Conservation (phyloP, 2,888 invertebrate species). For the Drosophila mayaguana region DNA sequence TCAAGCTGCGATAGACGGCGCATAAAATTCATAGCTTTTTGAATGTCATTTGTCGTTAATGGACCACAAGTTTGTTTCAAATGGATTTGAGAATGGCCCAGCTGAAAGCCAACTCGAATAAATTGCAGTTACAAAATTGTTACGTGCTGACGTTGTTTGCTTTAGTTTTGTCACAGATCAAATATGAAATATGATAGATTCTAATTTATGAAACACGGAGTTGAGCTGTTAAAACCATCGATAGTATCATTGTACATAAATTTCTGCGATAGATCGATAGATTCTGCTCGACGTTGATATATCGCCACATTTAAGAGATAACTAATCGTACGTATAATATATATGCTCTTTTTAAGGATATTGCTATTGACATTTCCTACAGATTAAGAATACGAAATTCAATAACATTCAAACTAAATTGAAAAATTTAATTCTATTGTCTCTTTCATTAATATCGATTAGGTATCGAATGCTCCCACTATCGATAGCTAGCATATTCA, state of each 20-base stretch:
- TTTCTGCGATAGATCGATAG: not conserved
- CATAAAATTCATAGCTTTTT: constrained; percentile 74
- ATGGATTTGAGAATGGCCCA: constrained; percentile 43
- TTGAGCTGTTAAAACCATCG: not conserved
- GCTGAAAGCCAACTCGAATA: constrained; percentile 30
- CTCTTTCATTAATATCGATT: no score
- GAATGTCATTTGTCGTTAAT: constrained; percentile 79
- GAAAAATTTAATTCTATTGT: no score
- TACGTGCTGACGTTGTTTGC: constrained; percentile 18
- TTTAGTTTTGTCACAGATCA: constrained; percentile 4
- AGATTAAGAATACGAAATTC: no score
- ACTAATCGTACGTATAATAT: no score
- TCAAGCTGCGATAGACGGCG: constrained; percentile 57
- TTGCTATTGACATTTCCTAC: no score
- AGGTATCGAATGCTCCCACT: no score
- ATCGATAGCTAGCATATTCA: no score
- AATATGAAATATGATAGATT: not conserved
- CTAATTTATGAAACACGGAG: not conserved
- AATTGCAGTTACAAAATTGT: constrained; percentile 37
- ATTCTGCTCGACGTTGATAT: not conserved
- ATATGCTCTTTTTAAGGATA: no score
- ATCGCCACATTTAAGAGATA: no score
- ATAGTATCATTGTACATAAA: not conserved
- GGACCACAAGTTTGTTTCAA: constrained; percentile 69
- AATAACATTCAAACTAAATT: no score